Conservation (phyloP, 2,113 vertebrate species). For the Cottus gobio region DNA sequence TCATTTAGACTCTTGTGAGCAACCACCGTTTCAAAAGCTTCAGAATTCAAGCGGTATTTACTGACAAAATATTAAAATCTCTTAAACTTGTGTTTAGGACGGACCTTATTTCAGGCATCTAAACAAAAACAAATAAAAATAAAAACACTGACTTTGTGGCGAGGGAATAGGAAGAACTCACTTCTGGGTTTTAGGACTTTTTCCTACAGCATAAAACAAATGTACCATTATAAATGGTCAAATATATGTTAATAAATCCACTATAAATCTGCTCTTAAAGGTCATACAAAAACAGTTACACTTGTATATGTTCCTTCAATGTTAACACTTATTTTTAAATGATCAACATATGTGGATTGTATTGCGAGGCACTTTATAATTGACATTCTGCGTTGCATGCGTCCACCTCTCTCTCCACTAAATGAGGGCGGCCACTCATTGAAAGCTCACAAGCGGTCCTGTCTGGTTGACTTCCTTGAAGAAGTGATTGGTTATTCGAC, state of each 20-base stretch:
- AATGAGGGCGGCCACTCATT: background rate
- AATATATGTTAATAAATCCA: background rate
- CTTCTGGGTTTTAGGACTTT: background rate
- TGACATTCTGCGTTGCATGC: background rate
- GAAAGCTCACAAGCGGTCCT: background rate
- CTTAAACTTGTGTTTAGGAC: too few relatives aligned
- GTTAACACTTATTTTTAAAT: background rate
- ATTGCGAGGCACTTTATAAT: background rate
- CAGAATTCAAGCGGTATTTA: background rate
- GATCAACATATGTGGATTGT: background rate
- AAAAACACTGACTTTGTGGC: background rate
- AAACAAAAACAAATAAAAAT: background rate
- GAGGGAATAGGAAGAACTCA: background rate
- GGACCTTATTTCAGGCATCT: background rate
- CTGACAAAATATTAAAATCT: too few relatives aligned
- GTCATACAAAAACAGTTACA: background rate
- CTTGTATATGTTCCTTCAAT: background rate
- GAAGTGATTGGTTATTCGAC: background rate
- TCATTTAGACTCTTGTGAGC: background rate
- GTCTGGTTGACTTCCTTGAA: slow-evolving; percentile 7
- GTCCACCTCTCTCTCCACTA: background rate
- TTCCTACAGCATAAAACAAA: background rate
- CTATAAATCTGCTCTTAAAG: background rate
- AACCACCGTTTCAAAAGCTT: background rate
- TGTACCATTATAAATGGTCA: background rate